These are phyloP conservation scores for Xiphophorus hellerii DNA, from an alignment of 2,113 vertebrate genomes.

Conservation along the genomic window DNA sequence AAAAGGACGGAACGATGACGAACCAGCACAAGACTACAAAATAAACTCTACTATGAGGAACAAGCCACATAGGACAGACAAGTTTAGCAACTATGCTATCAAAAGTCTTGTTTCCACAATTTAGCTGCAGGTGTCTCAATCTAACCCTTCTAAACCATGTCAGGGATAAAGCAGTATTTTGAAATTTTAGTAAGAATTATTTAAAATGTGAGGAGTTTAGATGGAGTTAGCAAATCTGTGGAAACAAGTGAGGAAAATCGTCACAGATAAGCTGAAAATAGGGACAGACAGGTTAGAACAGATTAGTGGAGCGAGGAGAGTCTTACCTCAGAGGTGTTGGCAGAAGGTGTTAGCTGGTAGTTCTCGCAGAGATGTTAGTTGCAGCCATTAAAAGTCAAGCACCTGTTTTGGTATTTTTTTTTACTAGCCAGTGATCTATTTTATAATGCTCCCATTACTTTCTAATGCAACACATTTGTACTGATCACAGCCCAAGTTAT, in stretches of 20 bases:
- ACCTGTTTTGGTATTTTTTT: slow-evolving; percentile 20
- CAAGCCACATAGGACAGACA: slow-evolving; percentile 48
- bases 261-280: slow-evolving; percentile 28
- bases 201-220: slow-evolving; percentile 25
- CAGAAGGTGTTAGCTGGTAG: slow-evolving; percentile 69
- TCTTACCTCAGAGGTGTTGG: slow-evolving; percentile 72
- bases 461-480: neutral
- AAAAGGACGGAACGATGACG: slow-evolving; percentile 31
- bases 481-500: too few species aligned
- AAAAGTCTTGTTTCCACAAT: slow-evolving; percentile 78
- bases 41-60: slow-evolving; percentile 47
- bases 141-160: slow-evolving; percentile 21
- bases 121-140: slow-evolving; percentile 27
- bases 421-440: neutral
- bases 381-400: slow-evolving; percentile 55
- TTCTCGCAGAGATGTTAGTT: slow-evolving; percentile 69
- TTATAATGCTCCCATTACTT: neutral
- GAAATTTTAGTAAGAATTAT: slow-evolving; percentile 17
- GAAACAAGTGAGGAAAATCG: slow-evolving; percentile 74
- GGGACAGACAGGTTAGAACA: slow-evolving; percentile 54
- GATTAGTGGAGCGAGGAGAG: slow-evolving; percentile 63
- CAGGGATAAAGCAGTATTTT: slow-evolving; percentile 1
- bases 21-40: slow-evolving; percentile 48
- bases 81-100: slow-evolving; percentile 45
- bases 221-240: slow-evolving; percentile 52